Evolutionary conservation across 2,797 vertebrate species (phyloP), one percentile per base, ranked within the genome.

Genomic region (Sebastes taczanowskii): DNA sequence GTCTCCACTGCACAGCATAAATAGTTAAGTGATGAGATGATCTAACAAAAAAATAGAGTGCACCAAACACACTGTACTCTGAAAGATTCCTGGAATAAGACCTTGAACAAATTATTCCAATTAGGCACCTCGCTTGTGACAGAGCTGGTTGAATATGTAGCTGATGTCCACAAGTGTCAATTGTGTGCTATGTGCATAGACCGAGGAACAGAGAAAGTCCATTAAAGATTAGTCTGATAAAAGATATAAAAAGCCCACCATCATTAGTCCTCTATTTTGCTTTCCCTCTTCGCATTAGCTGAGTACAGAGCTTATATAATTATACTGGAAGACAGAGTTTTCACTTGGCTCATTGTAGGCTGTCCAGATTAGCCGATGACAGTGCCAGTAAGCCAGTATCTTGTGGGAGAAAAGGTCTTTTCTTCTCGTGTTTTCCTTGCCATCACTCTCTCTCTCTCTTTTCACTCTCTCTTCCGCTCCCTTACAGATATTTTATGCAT

Each of bases 401-500:
- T 85, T 80, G 42, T 73, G 68, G 55, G 38, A 84, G 81, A 86
- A 87, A 74, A 58, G 70, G 68, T 59, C 27, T 82, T 78, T 80
- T 82, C 74, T 73, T 65, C 32, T 23, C 64, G 29, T 71, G 77
- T 81, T 87, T 25, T 81, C 42, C 74, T 73, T 68, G 27, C 71
- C 77, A 70, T 69, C 52, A n/a, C 23, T 23, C 73, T 65, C 38
- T 49, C 38, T 49, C 62, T 80, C 76, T 58, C 8, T 20, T 29
- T 35, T 75, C 3, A 73, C 67, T 38, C 62, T 67, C 69, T 71
- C 62, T 61, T 67, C 70, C 38, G 20, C 25, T 78, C 79, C 70
- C 67, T 89, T 81, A 76, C 60, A 79, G 81, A 88, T 91, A 79
- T 87, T 88, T 87, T 82, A 91, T 93, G 88, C 88, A 85, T 83